A percentile compares a stretch with the other conserved stretches of the same genome.
phyloP scores from a whole-genome alignment of 2,888 invertebrate genomes.

The Hypena proboscidalis region DNA sequence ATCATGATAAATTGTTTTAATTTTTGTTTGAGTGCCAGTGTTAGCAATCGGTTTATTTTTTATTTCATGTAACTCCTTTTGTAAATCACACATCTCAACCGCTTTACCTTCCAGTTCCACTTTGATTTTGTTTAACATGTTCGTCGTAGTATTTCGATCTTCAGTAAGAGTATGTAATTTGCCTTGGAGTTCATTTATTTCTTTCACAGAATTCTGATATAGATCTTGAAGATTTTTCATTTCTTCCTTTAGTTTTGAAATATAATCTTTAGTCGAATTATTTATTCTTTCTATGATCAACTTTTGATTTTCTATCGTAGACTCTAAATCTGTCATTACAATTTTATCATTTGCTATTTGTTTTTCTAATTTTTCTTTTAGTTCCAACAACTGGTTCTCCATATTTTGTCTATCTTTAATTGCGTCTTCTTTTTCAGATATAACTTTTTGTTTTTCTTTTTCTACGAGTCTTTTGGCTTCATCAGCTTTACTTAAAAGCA shows the following conservation, averaged over 20 bases:
- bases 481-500: slow-evolving; percentile 71
- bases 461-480: slow-evolving; percentile 73
- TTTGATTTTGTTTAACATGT: slow-evolving; percentile 47
- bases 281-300: slow-evolving; percentile 66
- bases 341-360: slow-evolving; percentile 56
- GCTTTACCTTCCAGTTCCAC: slow-evolving; percentile 52
- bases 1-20: slow-evolving; percentile 18
- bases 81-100: slow-evolving; percentile 52
- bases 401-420: slow-evolving; percentile 58
- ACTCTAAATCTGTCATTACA: slow-evolving; percentile 66
- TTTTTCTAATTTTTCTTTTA: slow-evolving; percentile 60
- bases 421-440: slow-evolving; percentile 72
- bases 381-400: slow-evolving; percentile 57
- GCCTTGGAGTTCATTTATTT: slow-evolving; percentile 54
- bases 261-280: slow-evolving; percentile 57
- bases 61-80: slow-evolving; percentile 49
- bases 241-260: slow-evolving; percentile 64
- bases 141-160: slow-evolving; percentile 44
- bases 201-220: slow-evolving; percentile 55
- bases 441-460: slow-evolving; percentile 72
- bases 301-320: slow-evolving; percentile 67
- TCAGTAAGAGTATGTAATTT: slow-evolving; percentile 41
- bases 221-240: slow-evolving; percentile 54
- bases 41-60: slow-evolving; percentile 47
- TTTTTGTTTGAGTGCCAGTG: slow-evolving; percentile 47